Percentiles rank a stretch among this genome's conserved stretches.
phyloP scores from a whole-genome alignment of 2,113 vertebrate genomes.

The Tringa solitaria region DNA sequence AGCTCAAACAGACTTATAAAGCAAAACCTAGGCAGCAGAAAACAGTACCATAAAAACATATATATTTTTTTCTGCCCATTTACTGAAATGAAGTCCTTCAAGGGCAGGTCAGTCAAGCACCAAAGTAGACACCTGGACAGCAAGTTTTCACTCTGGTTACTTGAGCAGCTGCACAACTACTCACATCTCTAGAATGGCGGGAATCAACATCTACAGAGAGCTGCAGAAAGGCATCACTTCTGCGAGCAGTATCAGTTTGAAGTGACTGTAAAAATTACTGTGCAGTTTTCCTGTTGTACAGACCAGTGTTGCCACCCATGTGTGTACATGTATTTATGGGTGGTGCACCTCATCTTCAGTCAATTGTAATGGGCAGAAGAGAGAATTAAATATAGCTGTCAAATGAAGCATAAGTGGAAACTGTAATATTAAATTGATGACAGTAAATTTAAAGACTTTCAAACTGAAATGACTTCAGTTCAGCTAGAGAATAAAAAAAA shows the following conservation, averaged over 20 bases:
- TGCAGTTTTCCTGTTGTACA: background rate
- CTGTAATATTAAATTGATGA: background rate
- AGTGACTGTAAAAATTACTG: background rate
- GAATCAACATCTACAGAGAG: background rate
- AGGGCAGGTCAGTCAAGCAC: background rate
- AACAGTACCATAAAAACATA: background rate
- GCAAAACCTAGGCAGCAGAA: background rate
- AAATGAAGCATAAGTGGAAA: background rate
- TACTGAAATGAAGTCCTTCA: background rate
- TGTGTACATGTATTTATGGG: fast-evolving
- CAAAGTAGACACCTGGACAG: background rate
- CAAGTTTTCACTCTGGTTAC: background rate
- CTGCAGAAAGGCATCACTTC: background rate
- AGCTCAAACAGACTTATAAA: background rate
- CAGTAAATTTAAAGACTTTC: background rate
- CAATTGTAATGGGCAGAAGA: background rate
- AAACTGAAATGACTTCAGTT: background rate
- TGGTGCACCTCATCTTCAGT: background rate
- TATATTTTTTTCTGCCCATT: background rate
- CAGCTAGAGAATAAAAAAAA: background rate
- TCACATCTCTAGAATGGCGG: background rate
- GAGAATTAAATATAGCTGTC: background rate
- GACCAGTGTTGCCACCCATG: background rate
- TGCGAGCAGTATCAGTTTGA: background rate
- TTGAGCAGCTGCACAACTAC: background rate